phyloP scores from a whole-genome alignment of 2,888 invertebrate species.

The Microctonus hyperodae region DNA sequence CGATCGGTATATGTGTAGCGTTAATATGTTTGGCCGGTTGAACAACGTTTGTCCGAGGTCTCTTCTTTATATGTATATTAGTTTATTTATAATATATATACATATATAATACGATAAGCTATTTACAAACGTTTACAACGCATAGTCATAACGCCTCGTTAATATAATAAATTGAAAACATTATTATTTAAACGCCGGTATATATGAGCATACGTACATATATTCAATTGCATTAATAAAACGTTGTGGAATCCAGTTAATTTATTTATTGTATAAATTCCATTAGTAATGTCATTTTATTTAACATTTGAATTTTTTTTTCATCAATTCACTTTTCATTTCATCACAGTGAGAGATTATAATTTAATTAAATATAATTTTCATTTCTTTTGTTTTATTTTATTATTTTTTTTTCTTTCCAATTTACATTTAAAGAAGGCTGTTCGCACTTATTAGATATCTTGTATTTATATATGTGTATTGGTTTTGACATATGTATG shows the following conservation, averaged over 20 bases:
- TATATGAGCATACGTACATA: not conserved
- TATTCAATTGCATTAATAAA: not conserved
- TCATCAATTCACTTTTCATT: not conserved
- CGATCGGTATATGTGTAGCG: conserved; percentile 21
- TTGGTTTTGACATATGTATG: not conserved
- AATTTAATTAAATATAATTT: not conserved
- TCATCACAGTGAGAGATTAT: too few relatives aligned
- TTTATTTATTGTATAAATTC: not conserved
- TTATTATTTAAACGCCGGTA: not conserved
- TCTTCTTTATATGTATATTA: conserved; percentile 1
- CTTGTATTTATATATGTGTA: not conserved
- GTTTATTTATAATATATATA: not conserved
- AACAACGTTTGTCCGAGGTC: not conserved
- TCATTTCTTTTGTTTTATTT: not conserved
- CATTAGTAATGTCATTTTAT: not conserved
- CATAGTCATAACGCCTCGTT: not conserved
- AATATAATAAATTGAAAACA: not conserved
- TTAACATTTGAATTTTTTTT: not conserved
- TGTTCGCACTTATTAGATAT: conserved; percentile 30
- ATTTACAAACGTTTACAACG: not conserved
- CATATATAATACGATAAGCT: not conserved
- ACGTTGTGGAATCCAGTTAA: not conserved
- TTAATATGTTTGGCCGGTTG: conserved; percentile 22
- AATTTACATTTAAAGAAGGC: conserved; percentile 1
- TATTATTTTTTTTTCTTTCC: not conserved